Base-by-base conservation (phyloP, 2,888 invertebrate genomes). In the Sphaeridia pumilis region DNA sequence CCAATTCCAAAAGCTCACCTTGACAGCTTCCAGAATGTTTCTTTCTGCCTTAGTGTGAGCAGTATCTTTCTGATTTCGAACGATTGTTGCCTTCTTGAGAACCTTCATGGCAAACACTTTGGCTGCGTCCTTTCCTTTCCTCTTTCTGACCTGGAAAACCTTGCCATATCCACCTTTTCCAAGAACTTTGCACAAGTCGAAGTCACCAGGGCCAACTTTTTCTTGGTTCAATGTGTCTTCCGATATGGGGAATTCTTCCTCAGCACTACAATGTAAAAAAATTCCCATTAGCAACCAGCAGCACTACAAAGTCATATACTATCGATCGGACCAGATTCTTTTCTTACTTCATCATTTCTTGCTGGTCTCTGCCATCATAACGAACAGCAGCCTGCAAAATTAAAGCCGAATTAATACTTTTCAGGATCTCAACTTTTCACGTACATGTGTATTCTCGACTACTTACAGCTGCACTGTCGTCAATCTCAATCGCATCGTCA, bases 101-200 rank as follows among this genome's bases (percentile, higher is more conserved):
- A 98, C 97, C 79, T 99, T 99, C 98, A 99, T 99, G 52, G 98
- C 98, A 78, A 95, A 98, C 68, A 95, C 88, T 67, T 86, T 84
- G 58, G 88, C 87, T 51, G 81, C 78, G 76, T 97, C 94, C 67
- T 84, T 78, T 20, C 95, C 97, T 58, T 84, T 85, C 55, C 85
- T 81, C 76, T 98, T 99, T 58, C 89, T 80, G 27, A 90, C 81
- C 77, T 88, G 89, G 70, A 88, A 89, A 28, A 97, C 97, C 78
- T 98, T 99, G 67, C 98, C 98, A 77, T 98, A 99, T 57, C 98
- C 98, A 61, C 98, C 98, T 76, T 95, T 95, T 25, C 98, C 98
- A 54, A 99, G 76, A 67, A 90, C 93, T 74, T 92, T 93, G 58
- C 92, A 81, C 54, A 99, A 74, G 72, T 95, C 88, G 74, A 99